Evolutionary conservation across 2,888 invertebrate genomes (phyloP), one percentile per base, ranked within the genome.

Genomic region (Latrodectus hesperus): DNA sequence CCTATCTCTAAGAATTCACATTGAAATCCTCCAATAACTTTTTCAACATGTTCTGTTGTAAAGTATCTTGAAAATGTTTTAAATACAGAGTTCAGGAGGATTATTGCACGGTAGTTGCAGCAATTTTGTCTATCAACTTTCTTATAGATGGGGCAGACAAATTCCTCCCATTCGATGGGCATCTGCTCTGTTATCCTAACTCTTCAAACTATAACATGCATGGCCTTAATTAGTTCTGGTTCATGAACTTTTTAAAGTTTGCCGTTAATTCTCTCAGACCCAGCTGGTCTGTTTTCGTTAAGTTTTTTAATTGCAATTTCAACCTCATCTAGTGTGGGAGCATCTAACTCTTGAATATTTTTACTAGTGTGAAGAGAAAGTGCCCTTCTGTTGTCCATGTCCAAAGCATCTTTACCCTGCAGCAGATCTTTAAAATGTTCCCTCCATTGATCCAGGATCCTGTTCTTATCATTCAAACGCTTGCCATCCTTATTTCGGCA

Each of bases 81-180:
- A 70, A 70, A 70, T 8, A 26, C 26, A 26, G 22, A 14, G 26
- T 70, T 70, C 38, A 8, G 3, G 1, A 70, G 3, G 26, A 26
- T 70, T 17, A 70, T 70, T 26, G 1, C 70, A 9, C 22, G 22
- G 3, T 70, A 70, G 26, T 70, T 70, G 22, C 70, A 17, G 26
- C 70, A 70, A 12, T 70, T 26, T 26, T 12, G 12, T 26, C 26
- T 70, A 14, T 70, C 38, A 26, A 12, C 8, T 26, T 26, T 70
- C 38, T 70, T 70, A 70, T 6, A 70, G 26, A 70, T 70, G 9
- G 70, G 70, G 26, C 51, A 70, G 26, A 70, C 26, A 70, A 10
- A 70, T 17, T 9, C 12, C 22, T 70, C 70, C 70, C 70, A 70
- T 70, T 38, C 70, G 26, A 70, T 70, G 70, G 6, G 70, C 38